Percentiles rank a stretch among this genome's conserved stretches.
These are phyloP conservation scores for Meiosimyza platycephala DNA, from an alignment of 2,888 invertebrate species.

Conservation along the genomic window DNA sequence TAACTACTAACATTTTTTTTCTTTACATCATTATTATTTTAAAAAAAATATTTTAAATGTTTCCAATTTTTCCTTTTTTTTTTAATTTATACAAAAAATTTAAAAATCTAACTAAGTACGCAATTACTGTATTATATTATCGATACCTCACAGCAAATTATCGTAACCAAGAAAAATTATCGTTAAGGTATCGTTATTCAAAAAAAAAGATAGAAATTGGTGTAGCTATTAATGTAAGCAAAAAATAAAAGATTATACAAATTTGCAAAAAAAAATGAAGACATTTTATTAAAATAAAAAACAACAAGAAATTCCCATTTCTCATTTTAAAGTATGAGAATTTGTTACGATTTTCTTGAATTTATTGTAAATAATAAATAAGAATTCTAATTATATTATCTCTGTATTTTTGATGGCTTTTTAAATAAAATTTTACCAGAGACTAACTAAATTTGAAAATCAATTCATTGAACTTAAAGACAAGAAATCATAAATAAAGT, in stretches of 20 bases:
- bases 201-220: not conserved
- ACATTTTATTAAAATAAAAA: too few species aligned
- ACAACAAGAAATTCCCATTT: conserved; percentile 11
- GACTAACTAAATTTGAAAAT: too few species aligned
- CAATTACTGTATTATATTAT: too few species aligned
- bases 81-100: conserved; percentile 6
- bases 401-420: too few species aligned
- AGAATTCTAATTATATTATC: too few species aligned
- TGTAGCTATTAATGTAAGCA: conserved; percentile 10
- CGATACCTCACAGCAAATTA: too few species aligned
- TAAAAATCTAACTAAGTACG: conserved; percentile 22
- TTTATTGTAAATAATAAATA: conserved; percentile 5
- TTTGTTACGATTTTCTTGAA: not conserved
- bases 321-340: not conserved
- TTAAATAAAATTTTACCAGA: too few species aligned
- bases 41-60: conserved; percentile 34
- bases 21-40: not conserved
- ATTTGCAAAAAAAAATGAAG: too few species aligned
- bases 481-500: too few species aligned
- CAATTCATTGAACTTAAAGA: too few species aligned
- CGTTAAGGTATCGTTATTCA: not conserved
- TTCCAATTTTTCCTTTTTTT: conserved; percentile 2
- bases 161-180: not conserved
- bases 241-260: not conserved
- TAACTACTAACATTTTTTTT: conserved; percentile 5